Evolutionary conservation across 2,888 invertebrate species (phyloP).

Genomic region (Aquatica leii): DNA sequence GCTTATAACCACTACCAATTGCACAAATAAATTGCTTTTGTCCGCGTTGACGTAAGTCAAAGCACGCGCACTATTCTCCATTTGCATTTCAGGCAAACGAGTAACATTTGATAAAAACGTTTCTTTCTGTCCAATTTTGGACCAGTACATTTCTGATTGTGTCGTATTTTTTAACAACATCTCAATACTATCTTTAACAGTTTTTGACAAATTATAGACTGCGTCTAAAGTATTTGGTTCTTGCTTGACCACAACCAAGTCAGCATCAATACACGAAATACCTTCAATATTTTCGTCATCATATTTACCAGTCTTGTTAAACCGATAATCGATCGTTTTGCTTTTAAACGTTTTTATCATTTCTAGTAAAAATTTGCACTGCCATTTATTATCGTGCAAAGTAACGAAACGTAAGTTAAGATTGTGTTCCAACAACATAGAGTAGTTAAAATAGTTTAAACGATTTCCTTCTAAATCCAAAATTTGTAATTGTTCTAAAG

Average conservation of each 20-base stretch:
- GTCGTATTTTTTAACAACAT: too few relatives aligned
- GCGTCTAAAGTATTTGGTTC: too few relatives aligned
- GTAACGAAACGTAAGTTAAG: not conserved
- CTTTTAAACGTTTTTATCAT: not conserved
- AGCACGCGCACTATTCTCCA: too few relatives aligned
- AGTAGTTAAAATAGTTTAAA: not conserved
- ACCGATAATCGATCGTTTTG: not conserved
- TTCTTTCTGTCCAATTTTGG: too few relatives aligned
- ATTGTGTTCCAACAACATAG: not conserved
- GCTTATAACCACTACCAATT: too few relatives aligned
- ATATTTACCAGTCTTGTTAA: not conserved
- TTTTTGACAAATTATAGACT: too few relatives aligned
- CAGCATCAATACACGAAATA: not conserved
- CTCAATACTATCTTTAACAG: too few relatives aligned
- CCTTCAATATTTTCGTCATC: not conserved
- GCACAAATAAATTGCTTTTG: too few relatives aligned
- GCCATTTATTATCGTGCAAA: not conserved
- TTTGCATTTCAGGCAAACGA: too few relatives aligned
- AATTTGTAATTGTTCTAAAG: not conserved
- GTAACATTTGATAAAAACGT: too few relatives aligned
- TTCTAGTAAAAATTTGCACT: not conserved
- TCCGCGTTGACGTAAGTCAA: too few relatives aligned
- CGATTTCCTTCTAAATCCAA: not conserved
- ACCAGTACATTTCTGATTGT: too few relatives aligned
- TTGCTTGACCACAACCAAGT: not conserved